Evolutionary conservation across 2,797 vertebrate species (phyloP), one percentile per base, ranked within the genome.

Genomic region (Ctenopoma multispine): DNA sequence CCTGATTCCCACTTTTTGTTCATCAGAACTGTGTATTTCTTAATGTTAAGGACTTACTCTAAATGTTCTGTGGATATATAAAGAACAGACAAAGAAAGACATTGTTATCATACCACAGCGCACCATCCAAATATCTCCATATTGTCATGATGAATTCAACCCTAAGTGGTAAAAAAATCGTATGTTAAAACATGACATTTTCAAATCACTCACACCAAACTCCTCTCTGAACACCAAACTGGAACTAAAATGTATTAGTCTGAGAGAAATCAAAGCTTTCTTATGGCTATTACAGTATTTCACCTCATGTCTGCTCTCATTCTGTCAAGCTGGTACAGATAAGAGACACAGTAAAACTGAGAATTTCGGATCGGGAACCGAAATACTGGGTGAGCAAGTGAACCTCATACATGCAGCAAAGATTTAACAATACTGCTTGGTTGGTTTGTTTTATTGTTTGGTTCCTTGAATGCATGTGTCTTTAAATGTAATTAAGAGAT

Each of bases 341-440:
- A 31, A 17, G 13, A 56, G 7, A 9, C 6, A 5, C 40, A 21
- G 34, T 31, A 6, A 64, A 14, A 34, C 12, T 8, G 17, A 2
- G 18, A 24, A 40, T 44, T 24, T n/a, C 1, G 1, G 11, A 4
- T 17, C 23, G 67, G 40, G 63, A 61, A 34, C 2, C 50, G 41
- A 59, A 59, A 47, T 5, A 21, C 20, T 46, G 38, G 7, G 14
- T 49, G 34, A 60, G 49, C 43, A 70, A 34, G 21, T 64, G 34
- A 31, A 51, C 17, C 20, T 66, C n/a, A 58, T 60, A 48, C 43
- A 7, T 15, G 38, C 9, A n/a, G 47, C 27, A 15, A 36, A 11
- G 47, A 51, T 66, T 17, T 69, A 46, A 48, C 8, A 3, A 4
- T 17, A 12, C 7, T 47, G 1, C 8, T 20, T 68, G 8, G n/a